Evolutionary conservation across 1,140 invertebrate species (phyloP), one percentile per base, ranked within the genome.

Genomic region (Conopomorpha cramerella): DNA sequence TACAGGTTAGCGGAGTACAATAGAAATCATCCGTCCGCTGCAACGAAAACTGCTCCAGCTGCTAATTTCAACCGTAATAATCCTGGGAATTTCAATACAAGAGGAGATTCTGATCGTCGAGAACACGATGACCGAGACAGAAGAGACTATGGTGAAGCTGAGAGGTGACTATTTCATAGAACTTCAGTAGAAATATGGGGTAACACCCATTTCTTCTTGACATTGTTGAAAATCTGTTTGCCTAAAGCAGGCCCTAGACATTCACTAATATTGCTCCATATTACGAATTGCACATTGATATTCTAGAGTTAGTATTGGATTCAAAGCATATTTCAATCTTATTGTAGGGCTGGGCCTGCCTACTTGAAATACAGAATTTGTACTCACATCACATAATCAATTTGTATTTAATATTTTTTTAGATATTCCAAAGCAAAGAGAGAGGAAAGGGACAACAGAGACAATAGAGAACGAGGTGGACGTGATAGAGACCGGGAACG

Each of bases 1-100:
- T n/a, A n/a, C n/a, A 73, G 68, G 44, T 46, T 73, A 59, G 66
- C 47, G 33, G 68, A 71, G 35, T 63, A 71, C 45, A 71, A 54
- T 23, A 57, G 64, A n/a, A n/a, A n/a, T n/a, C n/a, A n/a, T n/a
- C 48, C 15, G 40, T 41, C n/a, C 47, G 45, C 16, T 30, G 41
- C 11, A 38, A 40, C 12, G 41, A 37, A 8, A 46, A 34, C 27
- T 36, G 43, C 14, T 38, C 41, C n/a, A n/a, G n/a, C n/a, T n/a
- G n/a, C n/a, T n/a, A n/a, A n/a, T n/a, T n/a, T n/a, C n/a, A n/a
- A n/a, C n/a, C n/a, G n/a, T n/a, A n/a, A n/a, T n/a, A n/a, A n/a
- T n/a, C n/a, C n/a, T n/a, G n/a, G n/a, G n/a, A n/a, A n/a, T n/a
- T n/a, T n/a, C n/a, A n/a, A n/a, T n/a, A n/a, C n/a, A n/a, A n/a